Base-by-base conservation (phyloP, 1,140 invertebrate genomes). In the Heliconius himera region DNA sequence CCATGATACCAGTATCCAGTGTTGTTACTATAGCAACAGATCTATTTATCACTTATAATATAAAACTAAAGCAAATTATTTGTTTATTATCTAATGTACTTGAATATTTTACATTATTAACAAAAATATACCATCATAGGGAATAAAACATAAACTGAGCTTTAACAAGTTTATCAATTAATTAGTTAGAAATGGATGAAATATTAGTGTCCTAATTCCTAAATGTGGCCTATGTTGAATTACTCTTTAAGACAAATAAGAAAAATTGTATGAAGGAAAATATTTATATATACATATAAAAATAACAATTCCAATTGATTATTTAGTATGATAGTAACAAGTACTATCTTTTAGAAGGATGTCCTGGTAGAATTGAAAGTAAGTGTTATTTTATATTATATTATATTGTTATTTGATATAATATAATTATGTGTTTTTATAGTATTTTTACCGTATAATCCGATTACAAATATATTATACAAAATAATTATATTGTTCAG, bases 1-100 rank as follows among this genome's bases (percentile, higher is more conserved):
- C 13, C 60, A 56, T 56, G 18, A 54, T 54, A 54, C 20, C 6
- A 54, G 18, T n/a, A 60, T 60, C 8, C n/a, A 66, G 0, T 8
- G 11, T 66, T 29, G 36, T 76, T 76, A 29, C 74, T 38, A 76
- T 76, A 36, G 38, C 74, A 76, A 76, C 74, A 66, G 36, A 76
- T 66, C 51, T 76, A 54, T 76, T 76, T 66, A 76, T 66, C 22
- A 36, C 18, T 54, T 29, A 38, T 33, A 46, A n/a, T 75, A 46
- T 75, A 36, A 54, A 56, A 56, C 72, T 73, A 56, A 22, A 56
- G n/a, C 54, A 56, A 56, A 22, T 56, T 22, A 22, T 20, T 56
- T 56, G 9, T 56, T 56, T n/a, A 20, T 9, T 22, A 9, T 8
- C 8, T 20, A 56, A n/a, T 11, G 4, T 60, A 60, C 54, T 60